A percentile compares a stretch with the other conserved stretches of the same genome.
These are phyloP conservation scores for Betta splendens DNA, from an alignment of 2,797 vertebrate genomes.

Conservation along the genomic window DNA sequence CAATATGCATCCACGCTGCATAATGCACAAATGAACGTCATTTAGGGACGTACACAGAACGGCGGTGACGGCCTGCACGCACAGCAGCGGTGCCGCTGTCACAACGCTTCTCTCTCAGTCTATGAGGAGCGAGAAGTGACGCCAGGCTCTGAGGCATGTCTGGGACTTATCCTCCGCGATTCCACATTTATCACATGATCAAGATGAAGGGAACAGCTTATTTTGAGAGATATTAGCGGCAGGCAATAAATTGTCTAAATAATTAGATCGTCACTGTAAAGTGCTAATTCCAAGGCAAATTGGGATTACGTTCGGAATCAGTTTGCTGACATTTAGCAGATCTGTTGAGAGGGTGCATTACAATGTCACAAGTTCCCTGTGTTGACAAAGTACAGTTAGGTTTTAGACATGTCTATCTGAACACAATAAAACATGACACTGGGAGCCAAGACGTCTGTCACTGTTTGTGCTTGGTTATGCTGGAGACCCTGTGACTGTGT, in stretches of 20 bases:
- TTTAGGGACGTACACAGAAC: conserved; percentile 17
- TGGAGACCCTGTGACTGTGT: conserved; percentile 48
- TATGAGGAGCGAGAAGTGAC: conserved; percentile 64
- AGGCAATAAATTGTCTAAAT: conserved; percentile 84
- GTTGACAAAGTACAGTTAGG: conserved; percentile 81
- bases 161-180: conserved; percentile 65
- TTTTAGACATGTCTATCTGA: conserved; percentile 74
- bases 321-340: conserved; percentile 88
- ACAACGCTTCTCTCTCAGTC: conserved; percentile 54
- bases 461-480: conserved; percentile 67
- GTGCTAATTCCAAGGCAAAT: conserved; percentile 86
- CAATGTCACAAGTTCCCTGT: conserved; percentile 78
- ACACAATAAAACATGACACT: conserved; percentile 75
- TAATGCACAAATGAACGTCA: conserved; percentile 18
- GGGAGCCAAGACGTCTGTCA: conserved; percentile 69
- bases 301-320: conserved; percentile 83
- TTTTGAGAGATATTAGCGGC: conserved; percentile 76
- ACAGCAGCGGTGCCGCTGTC: conserved; percentile 60
- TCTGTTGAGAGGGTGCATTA: conserved; percentile 78
- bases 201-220: conserved; percentile 72
- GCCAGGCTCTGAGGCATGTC: conserved; percentile 75
- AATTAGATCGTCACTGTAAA: conserved; percentile 80
- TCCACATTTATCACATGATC: conserved; percentile 70
- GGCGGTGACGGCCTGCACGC: conserved; percentile 27
- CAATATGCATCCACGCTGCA: conserved; percentile 12